Base-by-base conservation (phyloP, 2,888 invertebrate genomes). In the Apomyelois bistriatella region DNA sequence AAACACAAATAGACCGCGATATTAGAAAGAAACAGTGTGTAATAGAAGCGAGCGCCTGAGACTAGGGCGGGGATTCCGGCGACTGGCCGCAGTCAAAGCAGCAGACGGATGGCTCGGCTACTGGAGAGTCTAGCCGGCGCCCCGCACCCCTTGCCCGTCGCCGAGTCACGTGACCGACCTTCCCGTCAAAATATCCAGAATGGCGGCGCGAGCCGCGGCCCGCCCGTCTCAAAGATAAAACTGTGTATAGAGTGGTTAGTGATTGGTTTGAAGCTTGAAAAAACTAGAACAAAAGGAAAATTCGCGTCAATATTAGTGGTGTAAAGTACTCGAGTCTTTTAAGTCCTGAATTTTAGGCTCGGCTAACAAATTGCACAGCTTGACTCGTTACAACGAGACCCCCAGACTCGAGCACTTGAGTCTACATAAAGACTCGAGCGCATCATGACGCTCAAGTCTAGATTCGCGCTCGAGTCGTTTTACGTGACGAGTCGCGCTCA, bases 161-260 rank as follows among this genome's bases (percentile, higher is more conserved):
- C 81, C 90, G 84, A 82, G 92, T 94, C 94, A 94, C 93, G 93
- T 94, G 94, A 94, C 93, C 94, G 94, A 94, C 94, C 94, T 94
- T 94, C 94, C 94, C 94, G 94, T 94, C 94, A 94, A 94, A 94
- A 94, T 94, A 94, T 93, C 93, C 91, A 90, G 89, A 89, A 89
- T 89, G 89, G 89, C 86, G 86, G 85, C 85, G 85, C 83, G 80
- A 79, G 81, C 75, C 79, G 74, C 77, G 79, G 75, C 74, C 79
- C 75, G 77, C 68, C 71, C 64, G 67, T 40, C 51, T 13, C 78
- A 85, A 62, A 79, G 76, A 85, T n/a, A 61, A 73, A 17, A 6
- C 13, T 3, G 17, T n/a, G 59, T 55, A 52, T 3, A 52, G 53
- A 56, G 1, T 22, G 10, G 37, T 38, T 22, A 22, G 22, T 3